These are phyloP conservation scores for Uloborus plumipes DNA, from an alignment of 2,888 invertebrate species.

Conservation along the genomic window DNA sequence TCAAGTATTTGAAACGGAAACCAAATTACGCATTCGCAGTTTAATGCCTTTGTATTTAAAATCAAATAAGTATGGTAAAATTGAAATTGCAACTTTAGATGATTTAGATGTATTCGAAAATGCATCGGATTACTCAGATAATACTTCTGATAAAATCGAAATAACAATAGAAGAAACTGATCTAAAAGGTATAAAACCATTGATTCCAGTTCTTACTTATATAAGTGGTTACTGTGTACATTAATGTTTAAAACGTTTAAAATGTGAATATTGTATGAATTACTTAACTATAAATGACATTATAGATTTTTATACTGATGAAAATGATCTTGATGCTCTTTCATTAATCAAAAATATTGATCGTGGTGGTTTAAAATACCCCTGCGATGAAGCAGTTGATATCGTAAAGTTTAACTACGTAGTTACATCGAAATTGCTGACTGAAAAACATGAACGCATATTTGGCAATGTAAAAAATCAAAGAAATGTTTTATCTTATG, in stretches of 20 bases:
- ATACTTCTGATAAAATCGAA: background rate
- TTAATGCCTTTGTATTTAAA: no score
- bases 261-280: background rate
- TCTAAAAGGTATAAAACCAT: background rate
- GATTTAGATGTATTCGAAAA: background rate
- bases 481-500: background rate
- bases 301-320: background rate
- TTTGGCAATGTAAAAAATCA: constrained; percentile 1
- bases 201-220: constrained; percentile 6
- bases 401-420: background rate
- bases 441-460: background rate
- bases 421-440: background rate
- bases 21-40: no score
- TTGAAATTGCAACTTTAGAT: background rate
- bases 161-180: background rate
- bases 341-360: background rate
- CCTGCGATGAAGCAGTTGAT: background rate
- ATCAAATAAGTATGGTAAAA: background rate
- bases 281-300: background rate
- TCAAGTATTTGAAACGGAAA: no score
- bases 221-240: constrained; percentile 8
- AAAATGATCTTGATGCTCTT: no score
- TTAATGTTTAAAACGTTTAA: background rate
- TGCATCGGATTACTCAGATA: background rate
- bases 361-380: background rate